phyloP scores from a whole-genome alignment of 1,140 invertebrate species.

The Aphelenchoides fujianensis region DNA sequence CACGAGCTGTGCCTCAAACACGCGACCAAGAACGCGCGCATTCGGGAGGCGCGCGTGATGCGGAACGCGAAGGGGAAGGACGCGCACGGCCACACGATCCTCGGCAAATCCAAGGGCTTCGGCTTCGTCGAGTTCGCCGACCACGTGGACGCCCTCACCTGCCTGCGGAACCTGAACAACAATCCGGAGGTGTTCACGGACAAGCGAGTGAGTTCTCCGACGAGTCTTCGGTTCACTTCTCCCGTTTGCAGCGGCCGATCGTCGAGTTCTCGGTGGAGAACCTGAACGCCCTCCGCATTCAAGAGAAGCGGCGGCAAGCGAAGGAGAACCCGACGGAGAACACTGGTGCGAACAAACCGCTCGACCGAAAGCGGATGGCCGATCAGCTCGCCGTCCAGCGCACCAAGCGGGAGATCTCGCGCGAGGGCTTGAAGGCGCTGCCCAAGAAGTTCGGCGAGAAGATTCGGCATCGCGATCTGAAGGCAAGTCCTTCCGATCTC shows the following conservation, averaged over 20 bases:
- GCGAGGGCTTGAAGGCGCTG: slow-evolving; percentile 36
- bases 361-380: slow-evolving; percentile 11
- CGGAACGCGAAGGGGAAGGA: slow-evolving; percentile 31
- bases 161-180: slow-evolving; percentile 82
- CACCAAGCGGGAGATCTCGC: slow-evolving; percentile 32
- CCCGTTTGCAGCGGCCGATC: slow-evolving; percentile 91
- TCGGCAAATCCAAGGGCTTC: slow-evolving; percentile 79
- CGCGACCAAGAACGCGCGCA: slow-evolving; percentile 26
- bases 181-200: slow-evolving; percentile 83
- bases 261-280: slow-evolving; percentile 95
- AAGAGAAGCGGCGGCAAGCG: slow-evolving; percentile 69
- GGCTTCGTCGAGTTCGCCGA: slow-evolving; percentile 84
- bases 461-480: slow-evolving; percentile 33
- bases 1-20: slow-evolving; percentile 27
- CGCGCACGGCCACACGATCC: slow-evolving; percentile 20
- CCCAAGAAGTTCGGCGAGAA: slow-evolving; percentile 48
- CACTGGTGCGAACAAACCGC: background rate
- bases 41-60: slow-evolving; percentile 50
- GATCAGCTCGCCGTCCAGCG: slow-evolving; percentile 27
- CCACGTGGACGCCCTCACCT: slow-evolving; percentile 81
- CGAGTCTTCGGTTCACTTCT: no score
- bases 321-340: slow-evolving; percentile 21
- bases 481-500: no score
- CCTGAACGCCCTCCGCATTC: slow-evolving; percentile 72
- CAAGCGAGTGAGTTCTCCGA: slow-evolving; percentile 70